phyloP scores from a whole-genome alignment of 2,888 invertebrate genomes.

The Beris chalybata region DNA sequence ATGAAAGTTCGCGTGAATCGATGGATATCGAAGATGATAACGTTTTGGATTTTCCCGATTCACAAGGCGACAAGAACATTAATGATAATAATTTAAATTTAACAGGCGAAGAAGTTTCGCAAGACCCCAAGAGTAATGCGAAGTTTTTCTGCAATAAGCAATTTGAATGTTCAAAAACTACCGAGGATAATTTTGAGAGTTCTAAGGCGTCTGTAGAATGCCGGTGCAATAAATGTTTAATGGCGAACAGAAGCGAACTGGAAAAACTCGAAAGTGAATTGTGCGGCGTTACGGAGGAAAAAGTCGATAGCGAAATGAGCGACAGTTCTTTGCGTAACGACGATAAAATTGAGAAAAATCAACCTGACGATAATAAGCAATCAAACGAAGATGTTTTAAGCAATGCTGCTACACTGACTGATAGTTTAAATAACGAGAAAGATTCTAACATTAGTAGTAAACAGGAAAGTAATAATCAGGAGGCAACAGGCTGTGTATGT shows the following conservation, averaged over 20 bases:
- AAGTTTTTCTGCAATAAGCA: slow-evolving; percentile 24
- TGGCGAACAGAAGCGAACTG: not conserved
- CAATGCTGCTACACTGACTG: slow-evolving; percentile 22
- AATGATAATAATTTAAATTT: slow-evolving; percentile 17
- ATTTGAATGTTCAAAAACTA: slow-evolving; percentile 14
- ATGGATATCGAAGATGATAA: slow-evolving; percentile 40
- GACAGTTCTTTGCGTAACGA: not conserved
- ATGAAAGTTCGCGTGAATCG: slow-evolving; percentile 41
- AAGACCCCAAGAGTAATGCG: slow-evolving; percentile 14
- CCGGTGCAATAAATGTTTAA: slow-evolving; percentile 34
- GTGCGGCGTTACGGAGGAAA: not conserved
- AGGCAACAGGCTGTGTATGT: slow-evolving; percentile 25
- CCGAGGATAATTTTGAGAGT: slow-evolving; percentile 8
- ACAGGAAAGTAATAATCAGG: slow-evolving; percentile 10
- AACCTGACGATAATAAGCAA: slow-evolving; percentile 24
- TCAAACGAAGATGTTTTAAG: slow-evolving; percentile 13
- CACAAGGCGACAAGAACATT: slow-evolving; percentile 27
- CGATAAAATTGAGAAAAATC: slow-evolving; percentile 24
- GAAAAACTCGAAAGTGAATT: slow-evolving; percentile 1
- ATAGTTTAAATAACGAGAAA: slow-evolving; percentile 13
- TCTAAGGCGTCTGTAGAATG: slow-evolving; percentile 21
- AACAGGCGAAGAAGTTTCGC: slow-evolving; percentile 15
- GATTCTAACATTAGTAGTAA: slow-evolving; percentile 7
- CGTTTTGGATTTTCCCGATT: slow-evolving; percentile 32
- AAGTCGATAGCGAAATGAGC: slow-evolving; percentile 21